Evolutionary conservation across 30 jellyfish, hydroid and myxozoan genomes (phyloP).

Genomic region (Aurelia aurita): DNA sequence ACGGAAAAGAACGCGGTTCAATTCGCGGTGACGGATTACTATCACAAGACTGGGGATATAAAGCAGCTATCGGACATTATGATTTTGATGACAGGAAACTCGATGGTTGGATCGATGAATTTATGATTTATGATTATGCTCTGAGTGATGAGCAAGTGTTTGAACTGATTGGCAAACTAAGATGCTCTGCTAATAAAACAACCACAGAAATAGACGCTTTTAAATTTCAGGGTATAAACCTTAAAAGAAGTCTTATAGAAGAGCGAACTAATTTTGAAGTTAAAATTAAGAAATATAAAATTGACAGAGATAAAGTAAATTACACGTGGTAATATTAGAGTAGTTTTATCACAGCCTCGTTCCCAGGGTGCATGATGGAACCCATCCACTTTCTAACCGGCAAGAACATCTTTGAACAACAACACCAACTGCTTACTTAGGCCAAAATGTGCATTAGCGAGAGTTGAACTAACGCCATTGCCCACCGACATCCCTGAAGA

Average conservation of each 20-base stretch:
- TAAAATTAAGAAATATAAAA: conserved; percentile 22
- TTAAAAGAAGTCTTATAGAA: conserved; percentile 67
- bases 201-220: conserved; percentile 94
- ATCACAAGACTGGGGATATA: conserved; percentile 98
- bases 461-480: too few relatives aligned
- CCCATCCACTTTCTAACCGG: too few relatives aligned
- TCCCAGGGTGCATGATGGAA: too few relatives aligned
- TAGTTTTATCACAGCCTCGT: too few relatives aligned
- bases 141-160: conserved; percentile 83
- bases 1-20: conserved; percentile 92
- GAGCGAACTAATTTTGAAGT: conserved; percentile 43
- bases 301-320: conserved; percentile 36
- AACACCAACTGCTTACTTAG: too few relatives aligned
- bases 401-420: too few relatives aligned
- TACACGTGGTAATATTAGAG: conserved; percentile 32
- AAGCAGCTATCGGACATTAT: conserved; percentile 95
- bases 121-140: conserved; percentile 92
- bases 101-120: conserved; percentile 97
- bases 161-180: conserved; percentile 86
- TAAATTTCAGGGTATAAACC: conserved; percentile 77
- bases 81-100: conserved; percentile 93
- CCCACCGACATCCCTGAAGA: too few relatives aligned
- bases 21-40: conserved; percentile 86
- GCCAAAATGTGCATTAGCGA: too few relatives aligned
- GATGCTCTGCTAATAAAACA: conserved; percentile 88